Base-by-base conservation (phyloP, 2,888 invertebrate genomes). In the Lasiommata megera region DNA sequence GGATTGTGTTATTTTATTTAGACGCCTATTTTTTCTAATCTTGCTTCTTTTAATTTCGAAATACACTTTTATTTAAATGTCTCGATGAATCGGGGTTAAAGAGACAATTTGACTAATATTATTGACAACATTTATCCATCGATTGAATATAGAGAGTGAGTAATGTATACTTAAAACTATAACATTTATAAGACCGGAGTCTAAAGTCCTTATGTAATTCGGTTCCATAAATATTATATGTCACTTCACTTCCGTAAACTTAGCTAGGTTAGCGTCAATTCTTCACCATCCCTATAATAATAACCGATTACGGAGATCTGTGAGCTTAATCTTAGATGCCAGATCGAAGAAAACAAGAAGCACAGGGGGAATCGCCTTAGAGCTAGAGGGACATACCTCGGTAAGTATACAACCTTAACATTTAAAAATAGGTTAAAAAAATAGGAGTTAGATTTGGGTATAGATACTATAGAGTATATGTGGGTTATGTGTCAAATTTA, bases 381-480 rank as follows among this genome's bases (percentile, higher is more conserved):
- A 67, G 84, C 84, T 71, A 72, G 78, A 81, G 80, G 78, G 68
- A 59, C 68, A 55, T 64, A 68, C 77, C 79, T 80, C 76, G 70
- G 63, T 77, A 85, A 84, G 76, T 84, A 85, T 88, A 86, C 74
- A 83, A 80, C 75, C 88, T 88, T 89, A 89, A 86, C 79, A 80
- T 84, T 84, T 82, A 88, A 88, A n/a, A 89, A 89, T 79, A 88
- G 89, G 85, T 80, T 89, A 89, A 89, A 89, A 89, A 89, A 89
- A 89, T 88, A 89, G 89, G 88, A 88, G 81, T 84, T 87, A 87
- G 86, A 88, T 76, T 88, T 88, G 89, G 89, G 85, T 88, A 85
- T 82, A 62, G 57, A 62, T 60, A 82, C 76, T 82, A 83, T 74
- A 78, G 77, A 68, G 63, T 69, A 68, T 60, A 67, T 70, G 70